Evolutionary conservation across 2,888 invertebrate genomes (phyloP), one percentile per base, ranked within the genome.

Genomic region (Apamea sordens): DNA sequence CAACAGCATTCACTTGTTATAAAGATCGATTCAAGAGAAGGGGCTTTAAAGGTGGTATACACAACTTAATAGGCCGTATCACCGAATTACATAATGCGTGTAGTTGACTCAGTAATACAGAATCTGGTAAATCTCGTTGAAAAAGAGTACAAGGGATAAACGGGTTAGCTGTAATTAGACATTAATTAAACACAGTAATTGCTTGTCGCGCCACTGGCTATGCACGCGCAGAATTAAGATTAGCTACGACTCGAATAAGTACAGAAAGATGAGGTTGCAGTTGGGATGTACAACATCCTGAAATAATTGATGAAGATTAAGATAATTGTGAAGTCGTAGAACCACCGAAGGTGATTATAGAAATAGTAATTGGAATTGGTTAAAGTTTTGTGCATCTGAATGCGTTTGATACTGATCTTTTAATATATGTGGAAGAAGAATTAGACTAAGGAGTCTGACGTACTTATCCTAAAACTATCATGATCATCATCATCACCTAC

Each of bases 161-260:
- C 65, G 7, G 53, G 61, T 73, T 64, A 61, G n/a, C 41, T 13
- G 69, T 73, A 65, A 83, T 85, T 56, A 76, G 44, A 41, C 53
- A 56, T 41, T 76, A 82, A 86, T 85, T 85, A 61, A 69, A 69
- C 13, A 11, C 69, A 73, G 53, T 82, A 81, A 85, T 76, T 85
- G n/a, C 61, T 41, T 61, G 61, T 73, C 61, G 32, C 18, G 53
- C 18, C 53, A 70, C 50, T 24, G 24, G 13, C 32, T 70, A 41
- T 4, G 72, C 86, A 69, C 36, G 69, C 82, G 53, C 47, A 70
- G 73, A 73, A 50, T 72, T 70, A 67, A 65, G 47, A 85, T 73
- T 80, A 70, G 32, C 53, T 47, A 47, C 7, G 44, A 65, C n/a
- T 65, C 15, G 18, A 61, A 15, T 44, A 36, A n/a, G n/a, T n/a